These are phyloP conservation scores for Argynnis bischoffii DNA, from an alignment of 2,888 invertebrate species.

Conservation along the genomic window DNA sequence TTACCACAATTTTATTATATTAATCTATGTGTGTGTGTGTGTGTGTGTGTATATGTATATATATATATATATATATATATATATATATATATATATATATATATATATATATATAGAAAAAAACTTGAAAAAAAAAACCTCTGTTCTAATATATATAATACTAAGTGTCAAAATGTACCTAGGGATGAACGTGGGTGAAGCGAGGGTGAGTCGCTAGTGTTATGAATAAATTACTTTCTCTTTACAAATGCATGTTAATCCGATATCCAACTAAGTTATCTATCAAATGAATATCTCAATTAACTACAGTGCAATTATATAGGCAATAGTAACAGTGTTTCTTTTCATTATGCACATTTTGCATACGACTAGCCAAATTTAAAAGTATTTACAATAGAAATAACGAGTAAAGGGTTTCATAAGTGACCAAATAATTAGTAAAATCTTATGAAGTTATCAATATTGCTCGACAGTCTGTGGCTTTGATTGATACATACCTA, in stretches of 20 bases:
- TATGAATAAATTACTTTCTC: background rate
- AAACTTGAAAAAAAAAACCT: no score
- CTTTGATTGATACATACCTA: background rate
- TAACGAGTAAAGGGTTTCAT: slow-evolving; percentile 22
- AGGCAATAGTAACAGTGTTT: slow-evolving; percentile 33
- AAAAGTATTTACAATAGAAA: slow-evolving; percentile 46
- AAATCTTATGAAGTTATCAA: background rate
- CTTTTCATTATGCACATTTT: slow-evolving; percentile 50
- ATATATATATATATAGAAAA: no score
- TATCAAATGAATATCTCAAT: slow-evolving; percentile 5
- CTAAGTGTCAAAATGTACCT: no score
- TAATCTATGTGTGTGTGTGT: no score
- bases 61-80: no score
- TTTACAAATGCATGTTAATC: slow-evolving; percentile 4
- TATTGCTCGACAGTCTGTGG: background rate
- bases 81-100: no score
- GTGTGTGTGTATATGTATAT: no score
- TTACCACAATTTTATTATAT: no score
- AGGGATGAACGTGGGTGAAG: background rate
- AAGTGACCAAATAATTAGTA: slow-evolving; percentile 2
- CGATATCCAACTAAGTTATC: slow-evolving; percentile 7
- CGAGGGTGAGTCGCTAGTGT: background rate
- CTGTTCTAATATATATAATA: no score
- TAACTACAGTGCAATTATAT: slow-evolving; percentile 19
- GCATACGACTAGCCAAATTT: slow-evolving; percentile 70